Percentiles rank a stretch among this genome's conserved stretches.
Evolutionary conservation across 2,797 vertebrate genomes (phyloP).

Genomic region (Hapalemur alaotrensis): DNA sequence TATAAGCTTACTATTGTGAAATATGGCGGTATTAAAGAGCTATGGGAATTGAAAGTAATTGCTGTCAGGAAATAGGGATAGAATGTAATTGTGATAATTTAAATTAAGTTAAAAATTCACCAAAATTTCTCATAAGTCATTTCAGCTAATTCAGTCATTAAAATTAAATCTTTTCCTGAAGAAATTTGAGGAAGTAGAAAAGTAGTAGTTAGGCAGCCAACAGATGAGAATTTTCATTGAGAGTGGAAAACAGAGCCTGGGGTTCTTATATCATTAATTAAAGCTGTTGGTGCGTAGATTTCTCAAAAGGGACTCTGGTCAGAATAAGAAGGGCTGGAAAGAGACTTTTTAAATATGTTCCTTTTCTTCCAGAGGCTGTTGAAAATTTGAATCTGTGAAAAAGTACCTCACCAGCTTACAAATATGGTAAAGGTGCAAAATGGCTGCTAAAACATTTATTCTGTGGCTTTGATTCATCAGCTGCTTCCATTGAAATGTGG

Average conservation of each 20-base stretch:
- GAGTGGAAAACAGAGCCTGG: neutral
- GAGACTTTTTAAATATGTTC: neutral
- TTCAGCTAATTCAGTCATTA: constrained; percentile 25
- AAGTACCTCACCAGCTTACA: neutral
- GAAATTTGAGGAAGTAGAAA: neutral
- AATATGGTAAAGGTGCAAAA: neutral
- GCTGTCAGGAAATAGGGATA: constrained; percentile 6
- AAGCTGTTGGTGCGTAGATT: neutral
- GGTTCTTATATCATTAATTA: neutral
- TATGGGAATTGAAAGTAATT: neutral
- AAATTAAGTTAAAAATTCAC: constrained; percentile 48
- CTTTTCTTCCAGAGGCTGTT: neutral
- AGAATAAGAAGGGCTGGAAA: neutral
- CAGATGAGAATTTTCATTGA: neutral
- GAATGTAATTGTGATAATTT: constrained; percentile 14
- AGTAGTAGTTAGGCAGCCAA: neutral
- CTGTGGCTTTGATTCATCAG: neutral
- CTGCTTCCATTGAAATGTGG: neutral
- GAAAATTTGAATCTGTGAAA: neutral
- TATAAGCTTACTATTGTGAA: neutral
- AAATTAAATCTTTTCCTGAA: constrained; percentile 38
- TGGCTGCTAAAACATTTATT: neutral
- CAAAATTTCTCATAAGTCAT: neutral
- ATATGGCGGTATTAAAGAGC: neutral
- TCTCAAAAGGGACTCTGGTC: neutral